Conservation (phyloP, 2,888 invertebrate species). For the Eupeodes luniger region DNA sequence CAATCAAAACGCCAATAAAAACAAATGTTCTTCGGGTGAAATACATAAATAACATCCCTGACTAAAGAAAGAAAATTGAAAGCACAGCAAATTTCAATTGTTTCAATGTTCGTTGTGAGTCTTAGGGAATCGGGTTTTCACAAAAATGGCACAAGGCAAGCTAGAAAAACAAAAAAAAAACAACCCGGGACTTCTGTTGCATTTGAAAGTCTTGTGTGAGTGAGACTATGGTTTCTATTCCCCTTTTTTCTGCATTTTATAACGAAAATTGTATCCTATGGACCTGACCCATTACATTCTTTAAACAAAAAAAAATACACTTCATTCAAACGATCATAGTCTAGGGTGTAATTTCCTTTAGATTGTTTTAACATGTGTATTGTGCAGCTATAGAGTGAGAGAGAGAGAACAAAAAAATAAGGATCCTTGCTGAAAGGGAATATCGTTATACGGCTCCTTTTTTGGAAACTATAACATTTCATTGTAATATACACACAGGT, state of each 20-base stretch:
- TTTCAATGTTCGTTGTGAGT: conserved; percentile 55
- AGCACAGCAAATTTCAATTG: conserved; percentile 62
- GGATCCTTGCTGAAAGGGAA: conserved; percentile 45
- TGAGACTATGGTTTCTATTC: background rate
- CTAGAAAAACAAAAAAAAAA: conserved; percentile 6
- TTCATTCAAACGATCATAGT: conserved; percentile 75
- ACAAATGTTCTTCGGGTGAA: background rate
- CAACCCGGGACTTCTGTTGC: conserved; percentile 62
- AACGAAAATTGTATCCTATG: conserved; percentile 51
- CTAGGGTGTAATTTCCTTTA: conserved; percentile 74
- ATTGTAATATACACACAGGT: conserved; percentile 57
- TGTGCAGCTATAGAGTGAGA: conserved; percentile 32
- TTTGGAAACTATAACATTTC: conserved; percentile 57
- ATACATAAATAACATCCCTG: conserved; percentile 12
- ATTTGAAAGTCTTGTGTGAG: conserved; percentile 52
- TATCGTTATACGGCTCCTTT: conserved; percentile 69
- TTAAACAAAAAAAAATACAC: conserved; percentile 35
- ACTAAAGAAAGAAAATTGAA: background rate
- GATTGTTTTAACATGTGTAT: conserved; percentile 74
- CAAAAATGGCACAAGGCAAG: conserved; percentile 63
- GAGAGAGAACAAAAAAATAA: background rate
- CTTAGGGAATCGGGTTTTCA: conserved; percentile 20
- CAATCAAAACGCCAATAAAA: background rate
- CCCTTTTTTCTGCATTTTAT: conserved; percentile 33
- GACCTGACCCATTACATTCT: conserved; percentile 45